Base-by-base conservation (phyloP, 2,113 vertebrate genomes). In the Mola mola region DNA sequence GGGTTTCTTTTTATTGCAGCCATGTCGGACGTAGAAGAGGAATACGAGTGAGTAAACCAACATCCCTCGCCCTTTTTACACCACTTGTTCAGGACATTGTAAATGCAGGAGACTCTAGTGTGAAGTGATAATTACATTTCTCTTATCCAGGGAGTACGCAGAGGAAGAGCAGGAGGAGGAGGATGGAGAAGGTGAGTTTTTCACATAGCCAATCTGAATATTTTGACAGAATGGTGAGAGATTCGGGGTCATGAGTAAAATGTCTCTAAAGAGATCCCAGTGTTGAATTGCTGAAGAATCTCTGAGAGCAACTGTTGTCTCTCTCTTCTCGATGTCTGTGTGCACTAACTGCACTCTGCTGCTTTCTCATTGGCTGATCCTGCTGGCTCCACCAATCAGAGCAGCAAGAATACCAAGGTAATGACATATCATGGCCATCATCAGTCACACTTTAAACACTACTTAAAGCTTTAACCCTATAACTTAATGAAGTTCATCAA, bases 21-120 rank as follows among this genome's bases (percentile, higher is more conserved):
- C 79, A 93, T 93, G 92, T 93, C 91, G 41, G 92, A 93, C 16
- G 41, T 85, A 65, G 92, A 93, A 68, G 92, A 93, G 50, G 91
- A 92, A 46, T 93, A 89, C 70, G 90, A 91, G 92, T 93, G 53
- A 92, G 92, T 91, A 74, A 8, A 58, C n/a, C 6, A 15, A 13
- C 33, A 15, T 36, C 33, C 31, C 7, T 33, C 10, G 12, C 12
- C 12, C 9, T 16, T 11, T 37, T 41, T 8, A 38, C 41, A 33
- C 8, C n/a, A n/a, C n/a, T n/a, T n/a, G n/a, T n/a, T n/a, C n/a
- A n/a, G n/a, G n/a, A n/a, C 5, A 52, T 4, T 26, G 6, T 10
- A 6, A 68, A 29, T 13, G 11, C 21, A 10, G 33, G 4, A 63
- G 3, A 2, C 17, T 6, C 19, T 6, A 43, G 3, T 1, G n/a